Evolutionary conservation across 2,797 vertebrate species (phyloP), one percentile per base, ranked within the genome.

Genomic region (Chanos chanos): DNA sequence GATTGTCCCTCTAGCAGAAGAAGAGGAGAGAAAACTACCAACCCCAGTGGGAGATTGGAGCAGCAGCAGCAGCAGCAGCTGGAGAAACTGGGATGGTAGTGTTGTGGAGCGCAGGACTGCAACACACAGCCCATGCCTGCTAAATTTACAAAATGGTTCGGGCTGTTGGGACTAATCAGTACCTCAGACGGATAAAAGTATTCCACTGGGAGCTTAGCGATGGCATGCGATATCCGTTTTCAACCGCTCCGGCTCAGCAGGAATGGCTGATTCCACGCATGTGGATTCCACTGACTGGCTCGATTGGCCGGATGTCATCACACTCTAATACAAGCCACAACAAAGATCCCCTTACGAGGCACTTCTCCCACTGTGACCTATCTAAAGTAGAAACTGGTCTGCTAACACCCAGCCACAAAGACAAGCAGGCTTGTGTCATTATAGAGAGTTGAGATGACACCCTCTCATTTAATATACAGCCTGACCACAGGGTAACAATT

Each of bases 371-470:
- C 51, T 24, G 31, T 66, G 44, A 36, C 16, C n/a, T 1, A 37
- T 25, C 24, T 27, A 54, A 66, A 48, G 49, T 18, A 58, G 47
- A 69, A n/a, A 39, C 22, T 48, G 33, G 30, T 25, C 49, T 56
- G 64, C 45, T 34, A 41, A 61, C 53, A 50, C 12, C 28, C 37
- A 49, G 72, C 70, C 75, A 74, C 70, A 80, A 75, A 71, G 66
- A 64, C 71, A 56, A 50, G 70, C 77, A 80, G 80, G 70, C 64
- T 80, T 67, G 21, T 75, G 67, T 77, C 44, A 70, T 76, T 75
- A 72, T 69, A 74, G 74, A 85, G 77, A 68, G 80, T 77, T 72
- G 73, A 72, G 73, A 73, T 49, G 63, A 74, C 76, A 61, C 51
- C 61, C 72, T 72, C 75, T 64, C 70, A 81, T 75, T 73, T 76